A percentile compares a stretch with the other conserved stretches of the same genome.
phyloP scores from a whole-genome alignment of 2,113 vertebrate species.

The Psettodes erumei region DNA sequence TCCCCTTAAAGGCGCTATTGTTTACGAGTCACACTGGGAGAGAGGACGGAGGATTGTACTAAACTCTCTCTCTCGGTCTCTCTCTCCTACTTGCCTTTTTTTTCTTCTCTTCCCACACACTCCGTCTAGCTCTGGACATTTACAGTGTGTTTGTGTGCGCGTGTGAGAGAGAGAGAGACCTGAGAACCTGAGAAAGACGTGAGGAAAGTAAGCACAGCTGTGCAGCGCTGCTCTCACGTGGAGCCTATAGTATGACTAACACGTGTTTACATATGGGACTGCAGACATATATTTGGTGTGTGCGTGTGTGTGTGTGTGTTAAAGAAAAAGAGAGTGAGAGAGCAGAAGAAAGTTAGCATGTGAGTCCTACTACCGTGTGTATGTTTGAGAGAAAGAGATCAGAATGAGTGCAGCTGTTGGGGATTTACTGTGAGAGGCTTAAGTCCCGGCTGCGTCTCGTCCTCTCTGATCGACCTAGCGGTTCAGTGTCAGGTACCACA shows the following conservation, averaged over 20 bases:
- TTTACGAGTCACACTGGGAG: constrained; percentile 63
- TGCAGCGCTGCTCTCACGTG: constrained; percentile 66
- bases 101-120: constrained; percentile 37
- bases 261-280: constrained; percentile 70
- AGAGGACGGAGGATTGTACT: constrained; percentile 26
- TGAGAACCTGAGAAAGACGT: constrained; percentile 64
- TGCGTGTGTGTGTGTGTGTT: constrained; percentile 10
- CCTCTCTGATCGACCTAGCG: constrained; percentile 78
- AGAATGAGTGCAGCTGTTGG: constrained; percentile 82
- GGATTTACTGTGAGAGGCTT: constrained; percentile 81
- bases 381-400: constrained; percentile 61
- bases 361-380: neutral
- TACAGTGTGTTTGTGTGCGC: constrained; percentile 17
- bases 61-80: constrained; percentile 5
- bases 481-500: constrained; percentile 79
- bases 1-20: constrained; percentile 73
- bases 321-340: constrained; percentile 13
- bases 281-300: constrained; percentile 22
- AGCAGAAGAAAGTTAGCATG: constrained; percentile 37
- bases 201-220: constrained; percentile 77
- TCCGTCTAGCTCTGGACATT: constrained; percentile 48
- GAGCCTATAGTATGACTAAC: constrained; percentile 64
- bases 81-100: constrained; percentile 27
- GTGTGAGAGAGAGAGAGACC: constrained; percentile 51
- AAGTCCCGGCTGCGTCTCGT: constrained; percentile 75